Base-by-base conservation (phyloP, 2,888 invertebrate species). In the Caenorhabditis drosophilae region DNA sequence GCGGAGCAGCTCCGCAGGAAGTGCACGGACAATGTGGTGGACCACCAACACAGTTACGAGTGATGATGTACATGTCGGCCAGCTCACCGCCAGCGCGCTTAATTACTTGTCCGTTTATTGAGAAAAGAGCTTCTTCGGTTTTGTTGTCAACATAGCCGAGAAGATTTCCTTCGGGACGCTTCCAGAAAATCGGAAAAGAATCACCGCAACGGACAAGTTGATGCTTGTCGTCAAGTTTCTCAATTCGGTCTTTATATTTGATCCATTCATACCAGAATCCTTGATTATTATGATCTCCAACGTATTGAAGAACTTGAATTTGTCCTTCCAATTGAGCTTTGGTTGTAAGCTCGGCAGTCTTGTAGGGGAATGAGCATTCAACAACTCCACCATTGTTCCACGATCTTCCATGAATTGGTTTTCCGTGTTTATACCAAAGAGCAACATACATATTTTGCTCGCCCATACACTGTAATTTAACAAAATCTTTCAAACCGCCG, bases 261-360 rank as follows among this genome's bases (percentile, higher is more conserved):
- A 78, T 74, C 78, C 78, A 77, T 45, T 76, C 63, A 68, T 77
- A 77, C 78, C 78, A 79, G 58, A 60, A 77, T 35, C 48, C 77
- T 41, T 73, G 75, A 31, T 42, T 49, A 44, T 53, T 56, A 53
- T 78, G 78, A 56, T 79, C 77, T 15, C 78, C 79, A 54, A 69
- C 66, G 71, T 78, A 78, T 40, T 77, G 77, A 15, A 78, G 71
- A 16, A 78, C 73, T 56, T 78, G 78, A 46, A 78, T 78, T 51
- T 77, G 67, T 44, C 78, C 78, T 42, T 68, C 76, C 26, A 78
- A 63, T 56, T 78, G 78, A 47, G 64, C 41, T 45, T 66, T 66
- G 45, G 66, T 66, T 34, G 26, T 67, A 23, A 78, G 67, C 47
- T 78, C 78, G 35, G 58, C 61, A 42, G 70, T 64, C 18, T 55